These are phyloP conservation scores for Pipistrellus pipistrellus DNA, from an alignment of 2,797 vertebrate genomes.

Conservation along the genomic window DNA sequence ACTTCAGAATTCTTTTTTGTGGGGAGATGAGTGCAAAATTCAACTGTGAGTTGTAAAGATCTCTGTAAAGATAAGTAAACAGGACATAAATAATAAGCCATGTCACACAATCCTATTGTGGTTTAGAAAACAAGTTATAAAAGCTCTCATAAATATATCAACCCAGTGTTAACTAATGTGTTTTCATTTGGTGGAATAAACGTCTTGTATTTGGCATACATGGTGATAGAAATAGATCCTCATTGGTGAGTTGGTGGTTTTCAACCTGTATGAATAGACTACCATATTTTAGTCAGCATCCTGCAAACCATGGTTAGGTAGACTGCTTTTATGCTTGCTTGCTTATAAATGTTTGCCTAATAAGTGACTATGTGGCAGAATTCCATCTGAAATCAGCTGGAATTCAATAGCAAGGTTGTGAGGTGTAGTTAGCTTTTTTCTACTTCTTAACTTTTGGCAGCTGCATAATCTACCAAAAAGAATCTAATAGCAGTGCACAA, in stretches of 20 bases:
- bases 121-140: neutral
- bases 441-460: neutral
- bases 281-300: neutral
- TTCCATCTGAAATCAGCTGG: neutral
- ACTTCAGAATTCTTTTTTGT: neutral
- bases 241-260: neutral
- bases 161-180: neutral
- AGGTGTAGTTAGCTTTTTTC: neutral
- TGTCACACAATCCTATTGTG: neutral
- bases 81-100: neutral
- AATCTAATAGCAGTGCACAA: neutral
- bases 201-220: neutral
- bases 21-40: neutral
- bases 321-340: neutral
- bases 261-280: neutral
- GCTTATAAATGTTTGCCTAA: neutral
- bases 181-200: neutral
- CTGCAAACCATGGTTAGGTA: neutral
- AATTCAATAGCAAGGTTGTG: neutral
- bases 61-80: neutral
- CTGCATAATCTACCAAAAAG: neutral
- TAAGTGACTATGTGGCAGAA: neutral
- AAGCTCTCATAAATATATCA: neutral
- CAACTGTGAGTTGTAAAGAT: neutral
- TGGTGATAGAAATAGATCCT: neutral